phyloP scores from a whole-genome alignment of 1,140 invertebrate species.

The Helicoverpa armigera region DNA sequence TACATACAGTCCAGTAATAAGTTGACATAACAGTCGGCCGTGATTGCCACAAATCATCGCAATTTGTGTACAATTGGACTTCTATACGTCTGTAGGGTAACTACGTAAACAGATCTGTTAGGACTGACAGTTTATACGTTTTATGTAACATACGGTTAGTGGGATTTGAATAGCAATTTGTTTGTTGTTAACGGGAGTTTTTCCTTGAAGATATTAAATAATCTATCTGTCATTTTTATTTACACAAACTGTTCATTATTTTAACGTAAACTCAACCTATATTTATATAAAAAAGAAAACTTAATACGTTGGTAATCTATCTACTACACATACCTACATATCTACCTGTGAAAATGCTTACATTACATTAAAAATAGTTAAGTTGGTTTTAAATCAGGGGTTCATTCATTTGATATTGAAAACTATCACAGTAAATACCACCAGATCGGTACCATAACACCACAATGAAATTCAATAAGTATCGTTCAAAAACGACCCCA shows the following conservation, averaged over 20 bases:
- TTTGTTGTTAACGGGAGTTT: neutral
- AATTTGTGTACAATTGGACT: conserved; percentile 73
- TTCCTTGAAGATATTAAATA: neutral
- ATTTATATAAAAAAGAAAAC: no score
- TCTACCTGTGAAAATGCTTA: no score
- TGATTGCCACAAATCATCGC: conserved; percentile 70
- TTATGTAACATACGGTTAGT: conserved; percentile 23
- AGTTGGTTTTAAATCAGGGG: no score
- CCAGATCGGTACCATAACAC: neutral
- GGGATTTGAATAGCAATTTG: neutral
- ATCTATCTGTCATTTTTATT: neutral
- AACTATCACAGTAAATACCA: no score
- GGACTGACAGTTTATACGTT: conserved; percentile 36
- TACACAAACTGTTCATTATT: no score
- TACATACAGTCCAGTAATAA: neutral
- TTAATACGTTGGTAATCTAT: no score
- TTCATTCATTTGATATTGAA: no score
- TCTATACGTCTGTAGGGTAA: conserved; percentile 36
- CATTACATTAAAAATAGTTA: no score
- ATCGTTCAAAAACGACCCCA: conserved; percentile 17
- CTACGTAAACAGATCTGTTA: conserved; percentile 52
- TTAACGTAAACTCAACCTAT: no score
- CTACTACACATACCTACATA: no score
- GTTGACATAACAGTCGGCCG: conserved; percentile 30
- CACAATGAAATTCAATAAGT: neutral